Evolutionary conservation across 2,113 vertebrate genomes (phyloP).

Genomic region (Larimichthys polyactis): DNA sequence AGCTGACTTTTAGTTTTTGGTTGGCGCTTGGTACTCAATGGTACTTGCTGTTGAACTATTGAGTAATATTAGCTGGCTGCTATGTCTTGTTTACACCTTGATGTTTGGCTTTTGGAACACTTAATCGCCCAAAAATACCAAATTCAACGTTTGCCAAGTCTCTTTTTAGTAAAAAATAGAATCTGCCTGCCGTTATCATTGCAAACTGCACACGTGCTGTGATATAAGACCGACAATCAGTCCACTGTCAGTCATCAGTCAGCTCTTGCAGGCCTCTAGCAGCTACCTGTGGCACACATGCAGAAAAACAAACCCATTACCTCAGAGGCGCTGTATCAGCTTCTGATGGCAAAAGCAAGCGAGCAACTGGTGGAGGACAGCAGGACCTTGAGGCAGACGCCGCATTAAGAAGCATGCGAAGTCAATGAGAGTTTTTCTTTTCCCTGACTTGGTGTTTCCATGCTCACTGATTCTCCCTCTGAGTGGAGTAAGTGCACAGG

Average conservation of each 20-base stretch:
- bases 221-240: neutral
- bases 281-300: conserved; percentile 33
- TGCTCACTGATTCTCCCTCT: conserved; percentile 61
- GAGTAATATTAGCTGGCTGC: too few species aligned
- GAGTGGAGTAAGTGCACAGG: conserved; percentile 79
- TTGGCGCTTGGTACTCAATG: too few species aligned
- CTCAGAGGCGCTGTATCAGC: conserved; percentile 34
- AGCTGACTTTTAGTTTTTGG: too few species aligned
- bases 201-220: neutral
- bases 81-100: too few species aligned
- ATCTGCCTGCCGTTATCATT: too few species aligned
- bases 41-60: too few species aligned
- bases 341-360: neutral
- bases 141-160: too few species aligned
- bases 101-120: too few species aligned
- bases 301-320: conserved; percentile 31
- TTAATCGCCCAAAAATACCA: too few species aligned
- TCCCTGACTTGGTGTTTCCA: conserved; percentile 74
- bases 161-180: too few species aligned
- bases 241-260: conserved; percentile 12
- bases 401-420: conserved; percentile 51
- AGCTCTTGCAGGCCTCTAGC: conserved; percentile 9
- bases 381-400: conserved; percentile 57
- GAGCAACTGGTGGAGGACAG: conserved; percentile 44
- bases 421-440: conserved; percentile 71